Conservation (phyloP, 1,140 invertebrate species). For the Anoplolepis gracilipes region DNA sequence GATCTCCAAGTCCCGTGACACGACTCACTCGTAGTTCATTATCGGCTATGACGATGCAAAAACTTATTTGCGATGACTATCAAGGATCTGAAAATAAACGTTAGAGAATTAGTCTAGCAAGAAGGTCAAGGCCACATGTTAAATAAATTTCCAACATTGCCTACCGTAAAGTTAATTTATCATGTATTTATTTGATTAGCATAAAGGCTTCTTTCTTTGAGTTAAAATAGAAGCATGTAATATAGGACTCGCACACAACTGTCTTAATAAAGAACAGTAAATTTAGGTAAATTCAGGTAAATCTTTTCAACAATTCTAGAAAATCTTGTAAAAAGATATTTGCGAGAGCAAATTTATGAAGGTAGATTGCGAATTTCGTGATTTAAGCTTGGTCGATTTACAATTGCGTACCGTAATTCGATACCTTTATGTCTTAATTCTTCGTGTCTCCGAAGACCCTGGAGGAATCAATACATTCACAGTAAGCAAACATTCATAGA, state of each 20-base stretch:
- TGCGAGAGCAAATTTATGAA: background rate
- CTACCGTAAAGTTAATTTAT: background rate
- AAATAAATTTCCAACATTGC: background rate
- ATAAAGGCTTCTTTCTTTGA: background rate
- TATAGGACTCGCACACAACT: background rate
- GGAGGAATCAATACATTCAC: background rate
- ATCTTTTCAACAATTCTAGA: background rate
- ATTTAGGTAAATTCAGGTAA: background rate
- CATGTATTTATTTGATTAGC: background rate
- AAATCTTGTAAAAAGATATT: background rate
- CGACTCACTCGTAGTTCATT: constrained; percentile 49
- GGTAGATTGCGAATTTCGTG: background rate
- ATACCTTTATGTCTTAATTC: background rate
- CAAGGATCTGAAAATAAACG: constrained; percentile 41
- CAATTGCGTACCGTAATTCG: background rate
- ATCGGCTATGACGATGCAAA: constrained; percentile 13
- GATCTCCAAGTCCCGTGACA: constrained; percentile 38
- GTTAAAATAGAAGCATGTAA: background rate
- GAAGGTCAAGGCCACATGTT: constrained; percentile 37
- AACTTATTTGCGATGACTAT: constrained; percentile 23
- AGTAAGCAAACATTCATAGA: background rate
- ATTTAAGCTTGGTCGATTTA: background rate
- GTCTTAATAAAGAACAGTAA: too few relatives aligned
- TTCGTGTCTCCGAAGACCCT: background rate
- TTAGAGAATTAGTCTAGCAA: background rate